Conservation (phyloP, 2,113 vertebrate genomes). For the Laticauda laticaudata region DNA sequence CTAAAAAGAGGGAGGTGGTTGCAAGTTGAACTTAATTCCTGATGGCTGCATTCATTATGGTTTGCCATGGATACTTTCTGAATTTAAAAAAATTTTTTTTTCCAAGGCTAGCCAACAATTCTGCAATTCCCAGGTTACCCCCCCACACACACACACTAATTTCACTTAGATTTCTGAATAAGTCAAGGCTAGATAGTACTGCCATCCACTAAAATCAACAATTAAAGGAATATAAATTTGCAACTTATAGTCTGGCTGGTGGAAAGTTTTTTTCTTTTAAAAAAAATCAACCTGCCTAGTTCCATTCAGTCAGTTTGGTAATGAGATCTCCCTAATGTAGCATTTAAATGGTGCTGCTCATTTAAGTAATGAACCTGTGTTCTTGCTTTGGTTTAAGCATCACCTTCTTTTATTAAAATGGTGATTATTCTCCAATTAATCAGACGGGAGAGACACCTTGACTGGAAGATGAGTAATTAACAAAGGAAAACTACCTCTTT, state of each 20-base stretch:
- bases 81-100: not conserved
- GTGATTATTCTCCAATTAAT: not conserved
- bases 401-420: not conserved
- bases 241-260: not conserved
- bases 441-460: not conserved
- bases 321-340: not conserved
- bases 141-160: not conserved
- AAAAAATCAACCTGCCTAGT: not conserved
- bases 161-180: not conserved
- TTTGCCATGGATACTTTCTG: not conserved
- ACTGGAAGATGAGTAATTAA: not conserved
- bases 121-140: not conserved
- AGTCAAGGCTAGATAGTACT: not conserved
- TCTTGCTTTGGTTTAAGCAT: not conserved
- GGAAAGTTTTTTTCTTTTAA: no score
- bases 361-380: no score
- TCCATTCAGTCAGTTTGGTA: not conserved
- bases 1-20: not conserved
- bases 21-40: not conserved
- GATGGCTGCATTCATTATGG: not conserved
- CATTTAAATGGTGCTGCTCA: not conserved
- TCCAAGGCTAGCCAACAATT: not conserved
- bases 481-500: not conserved
- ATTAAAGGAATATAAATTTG: not conserved
- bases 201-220: not conserved